Evolutionary conservation across 2,113 vertebrate genomes (phyloP), one percentile per base, ranked within the genome.

Genomic region (Neodon shergylaensis): DNA sequence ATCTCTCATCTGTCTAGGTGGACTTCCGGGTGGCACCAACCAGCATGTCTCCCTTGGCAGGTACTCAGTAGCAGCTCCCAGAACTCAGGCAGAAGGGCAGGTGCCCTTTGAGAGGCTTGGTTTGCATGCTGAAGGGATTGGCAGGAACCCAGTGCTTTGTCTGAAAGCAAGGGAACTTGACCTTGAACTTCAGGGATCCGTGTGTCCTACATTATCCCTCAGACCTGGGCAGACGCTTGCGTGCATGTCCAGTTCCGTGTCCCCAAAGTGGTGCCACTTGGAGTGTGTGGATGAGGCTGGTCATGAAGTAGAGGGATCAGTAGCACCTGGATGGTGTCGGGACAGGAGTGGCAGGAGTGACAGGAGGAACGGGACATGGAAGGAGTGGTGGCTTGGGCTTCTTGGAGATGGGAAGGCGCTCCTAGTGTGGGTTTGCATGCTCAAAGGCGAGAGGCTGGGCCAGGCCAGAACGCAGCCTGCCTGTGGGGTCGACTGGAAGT

Each of bases 181-280:
- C 28, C 77, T 44, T 72, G 49, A 54, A 52, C 0, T 49, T 49
- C 54, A 31, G 58, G 28, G 31, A 0, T 33, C 44, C 2, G 0
- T 11, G 1, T 14, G n/a, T 33, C 36, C 49, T 0, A 24, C 47
- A 5, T 42, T n/a, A 2, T 1, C 26, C 31, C 13, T 1, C 1
- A 1, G 31, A 28, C 85, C 63, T 4, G 42, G 28, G 89, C 49
- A 39, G 6, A 12, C 8, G 2, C 1, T 0, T 1, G 7, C 3
- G 13, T 21, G 44, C 1, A 0, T 0, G 0, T 52, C 0, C 0
- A 24, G 33, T 42, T 52, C 31, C 47, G 61, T 19, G 24, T 17
- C 22, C 5, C 31, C 63, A 36, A 33, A 77, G 36, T 66, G 33
- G 21, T 65, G 36, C 16, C 26, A 10, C 26, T n/a, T 0, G 0